These are phyloP conservation scores for Odobenus rosmarus DNA, from an alignment of 2,113 vertebrate species.

Conservation along the genomic window DNA sequence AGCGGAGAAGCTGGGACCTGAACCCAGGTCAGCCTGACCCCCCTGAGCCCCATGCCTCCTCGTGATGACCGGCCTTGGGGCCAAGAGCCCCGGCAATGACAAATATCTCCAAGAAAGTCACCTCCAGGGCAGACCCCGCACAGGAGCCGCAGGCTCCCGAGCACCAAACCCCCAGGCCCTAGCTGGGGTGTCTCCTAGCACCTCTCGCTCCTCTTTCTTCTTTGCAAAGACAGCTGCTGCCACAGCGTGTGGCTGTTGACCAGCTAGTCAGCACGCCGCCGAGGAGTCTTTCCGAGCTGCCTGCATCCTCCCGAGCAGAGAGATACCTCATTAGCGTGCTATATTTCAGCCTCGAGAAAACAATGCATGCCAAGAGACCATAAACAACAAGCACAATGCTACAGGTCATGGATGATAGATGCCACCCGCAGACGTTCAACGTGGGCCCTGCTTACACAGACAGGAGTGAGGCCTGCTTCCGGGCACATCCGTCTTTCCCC, in stretches of 20 bases:
- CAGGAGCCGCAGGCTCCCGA: not conserved
- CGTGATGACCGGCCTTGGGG: not conserved
- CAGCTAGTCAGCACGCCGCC: constrained; percentile 81
- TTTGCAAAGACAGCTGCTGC: constrained; percentile 73
- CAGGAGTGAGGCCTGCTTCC: not conserved
- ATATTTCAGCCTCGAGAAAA: constrained; percentile 86
- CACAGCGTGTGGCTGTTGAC: constrained; percentile 79
- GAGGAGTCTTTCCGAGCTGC: constrained; percentile 78
- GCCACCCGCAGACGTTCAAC: constrained; percentile 54
- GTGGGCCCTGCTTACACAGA: constrained; percentile 53
- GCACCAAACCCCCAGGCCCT: not conserved
- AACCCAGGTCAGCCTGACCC: not conserved
- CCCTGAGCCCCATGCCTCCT: not conserved
- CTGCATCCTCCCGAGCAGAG: constrained; percentile 77
- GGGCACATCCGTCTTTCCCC: constrained; percentile 70
- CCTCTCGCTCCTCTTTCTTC: constrained; percentile 50
- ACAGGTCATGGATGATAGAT: constrained; percentile 86
- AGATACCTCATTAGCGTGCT: constrained; percentile 86
- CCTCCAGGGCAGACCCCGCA: not conserved
- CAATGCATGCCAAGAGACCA: constrained; percentile 83
- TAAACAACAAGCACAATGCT: constrained; percentile 85
- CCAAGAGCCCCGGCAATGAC: not conserved
- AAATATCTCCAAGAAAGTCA: not conserved
- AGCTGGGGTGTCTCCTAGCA: not conserved
- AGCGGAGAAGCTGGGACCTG: not conserved